These are phyloP conservation scores for Dryadula phaetusa DNA, from an alignment of 2,888 invertebrate genomes.

Conservation along the genomic window DNA sequence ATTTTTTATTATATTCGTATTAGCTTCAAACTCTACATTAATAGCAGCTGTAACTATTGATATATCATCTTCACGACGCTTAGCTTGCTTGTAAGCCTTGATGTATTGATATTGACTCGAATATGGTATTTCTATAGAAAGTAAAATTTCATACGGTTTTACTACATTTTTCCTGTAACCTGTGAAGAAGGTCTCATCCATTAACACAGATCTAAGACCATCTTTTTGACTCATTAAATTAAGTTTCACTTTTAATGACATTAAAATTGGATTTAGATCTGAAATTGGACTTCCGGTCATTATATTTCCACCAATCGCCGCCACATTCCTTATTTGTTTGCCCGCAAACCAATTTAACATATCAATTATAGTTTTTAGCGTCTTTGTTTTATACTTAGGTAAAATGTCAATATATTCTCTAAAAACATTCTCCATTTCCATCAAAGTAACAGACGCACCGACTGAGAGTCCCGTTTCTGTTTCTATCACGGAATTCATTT, in stretches of 20 bases:
- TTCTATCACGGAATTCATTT: constrained; percentile 86
- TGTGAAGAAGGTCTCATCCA: constrained; percentile 92
- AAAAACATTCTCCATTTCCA: constrained; percentile 88
- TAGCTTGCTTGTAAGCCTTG: constrained; percentile 92
- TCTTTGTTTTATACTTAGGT: constrained; percentile 86
- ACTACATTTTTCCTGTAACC: constrained; percentile 91
- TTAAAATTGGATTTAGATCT: constrained; percentile 95
- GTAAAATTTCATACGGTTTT: constrained; percentile 88
- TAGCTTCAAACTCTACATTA: constrained; percentile 86
- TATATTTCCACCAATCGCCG: constrained; percentile 96
- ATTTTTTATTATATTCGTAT: constrained; percentile 81
- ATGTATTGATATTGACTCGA: constrained; percentile 87
- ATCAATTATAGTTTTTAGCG: constrained; percentile 88
- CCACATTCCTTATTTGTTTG: constrained; percentile 97
- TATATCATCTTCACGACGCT: constrained; percentile 94
- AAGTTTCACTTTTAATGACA: constrained; percentile 92
- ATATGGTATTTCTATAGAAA: constrained; percentile 90
- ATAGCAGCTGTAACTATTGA: constrained; percentile 94
- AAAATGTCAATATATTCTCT: constrained; percentile 83
- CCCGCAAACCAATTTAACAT: constrained; percentile 98
- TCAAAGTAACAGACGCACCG: constrained; percentile 93
- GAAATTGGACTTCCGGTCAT: constrained; percentile 98
- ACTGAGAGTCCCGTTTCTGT: constrained; percentile 86
- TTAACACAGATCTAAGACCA: constrained; percentile 84
- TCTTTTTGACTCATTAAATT: constrained; percentile 84